Evolutionary conservation across 2,113 vertebrate genomes (phyloP).

Genomic region (Ophiodon elongatus): DNA sequence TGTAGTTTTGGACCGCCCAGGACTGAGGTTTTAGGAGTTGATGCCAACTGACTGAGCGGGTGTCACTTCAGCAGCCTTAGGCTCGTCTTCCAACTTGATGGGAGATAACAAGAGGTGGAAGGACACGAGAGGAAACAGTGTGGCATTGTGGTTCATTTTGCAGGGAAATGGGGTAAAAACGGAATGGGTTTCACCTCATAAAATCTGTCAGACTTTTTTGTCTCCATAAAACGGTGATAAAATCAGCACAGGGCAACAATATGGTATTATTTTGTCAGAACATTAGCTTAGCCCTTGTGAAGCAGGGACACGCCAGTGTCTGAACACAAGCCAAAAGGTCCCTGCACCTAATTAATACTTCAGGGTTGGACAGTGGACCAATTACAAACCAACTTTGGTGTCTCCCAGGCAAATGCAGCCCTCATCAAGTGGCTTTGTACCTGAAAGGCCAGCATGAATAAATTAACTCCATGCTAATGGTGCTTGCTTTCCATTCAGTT

Average conservation of each 20-base stretch:
- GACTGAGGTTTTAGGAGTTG: slow-evolving; percentile 23
- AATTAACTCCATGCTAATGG: slow-evolving; percentile 76
- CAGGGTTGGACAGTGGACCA: slow-evolving; percentile 51
- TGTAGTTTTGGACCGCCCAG: slow-evolving; percentile 23
- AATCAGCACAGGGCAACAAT: slow-evolving; percentile 33
- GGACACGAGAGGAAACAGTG: neutral
- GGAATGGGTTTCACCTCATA: neutral
- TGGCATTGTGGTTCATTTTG: neutral
- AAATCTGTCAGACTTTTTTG: slow-evolving; percentile 13
- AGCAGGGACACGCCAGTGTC: slow-evolving; percentile 19
- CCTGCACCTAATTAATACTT: slow-evolving; percentile 70
- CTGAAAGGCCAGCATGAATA: slow-evolving; percentile 71
- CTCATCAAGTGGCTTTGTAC: slow-evolving; percentile 53
- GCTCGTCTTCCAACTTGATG: neutral
- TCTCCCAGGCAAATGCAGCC: slow-evolving; percentile 59
- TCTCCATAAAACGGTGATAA: slow-evolving; percentile 31
- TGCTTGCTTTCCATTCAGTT: slow-evolving; percentile 40
- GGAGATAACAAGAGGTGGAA: neutral
- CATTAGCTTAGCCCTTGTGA: slow-evolving; percentile 19
- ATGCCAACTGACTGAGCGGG: slow-evolving; percentile 45
- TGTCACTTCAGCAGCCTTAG: slow-evolving; percentile 7
- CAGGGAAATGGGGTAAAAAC: neutral
- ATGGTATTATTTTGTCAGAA: slow-evolving; percentile 43
- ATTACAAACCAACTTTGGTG: slow-evolving; percentile 57
- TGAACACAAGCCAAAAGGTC: slow-evolving; percentile 65